Conservation (phyloP, 2,888 invertebrate species). For the Sussaba pulchella region DNA sequence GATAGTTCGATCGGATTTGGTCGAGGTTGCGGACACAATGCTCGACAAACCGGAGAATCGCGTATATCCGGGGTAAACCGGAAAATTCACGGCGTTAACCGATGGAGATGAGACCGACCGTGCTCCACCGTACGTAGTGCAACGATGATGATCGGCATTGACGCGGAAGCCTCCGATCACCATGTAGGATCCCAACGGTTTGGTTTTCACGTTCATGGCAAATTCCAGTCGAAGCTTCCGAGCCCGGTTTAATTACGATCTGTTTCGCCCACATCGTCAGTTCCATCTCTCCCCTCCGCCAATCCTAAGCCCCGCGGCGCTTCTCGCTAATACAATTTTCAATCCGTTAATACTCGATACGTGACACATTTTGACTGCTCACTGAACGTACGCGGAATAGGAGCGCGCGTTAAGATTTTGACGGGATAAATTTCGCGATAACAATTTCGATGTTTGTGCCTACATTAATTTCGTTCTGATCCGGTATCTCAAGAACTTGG, state of each 20-base stretch:
- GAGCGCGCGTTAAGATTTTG: too few relatives aligned
- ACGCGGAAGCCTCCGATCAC: conserved; percentile 25
- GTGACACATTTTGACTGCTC: too few relatives aligned
- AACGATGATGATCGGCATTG: conserved; percentile 40
- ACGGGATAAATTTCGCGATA: too few relatives aligned
- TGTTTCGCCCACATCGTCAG: neutral
- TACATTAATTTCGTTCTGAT: too few relatives aligned
- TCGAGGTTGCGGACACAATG: conserved; percentile 34
- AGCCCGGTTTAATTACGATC: conserved; percentile 22
- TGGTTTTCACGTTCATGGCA: conserved; percentile 21
- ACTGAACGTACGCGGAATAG: too few relatives aligned
- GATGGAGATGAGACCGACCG: neutral
- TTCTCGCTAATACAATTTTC: neutral
- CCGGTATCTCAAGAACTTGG: too few relatives aligned
- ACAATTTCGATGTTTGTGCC: too few relatives aligned
- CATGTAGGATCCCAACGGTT: neutral
- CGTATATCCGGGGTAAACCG: conserved; percentile 41
- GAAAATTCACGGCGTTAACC: conserved; percentile 39
- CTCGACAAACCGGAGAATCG: conserved; percentile 39
- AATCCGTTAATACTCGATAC: neutral
- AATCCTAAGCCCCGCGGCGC: neutral
- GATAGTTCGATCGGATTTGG: conserved; percentile 35
- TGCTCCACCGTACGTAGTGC: conserved; percentile 6
- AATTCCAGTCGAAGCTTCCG: conserved; percentile 26
- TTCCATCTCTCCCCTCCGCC: neutral